Evolutionary conservation across 2,113 vertebrate species (phyloP).

Genomic region (Spea multiplicata): DNA sequence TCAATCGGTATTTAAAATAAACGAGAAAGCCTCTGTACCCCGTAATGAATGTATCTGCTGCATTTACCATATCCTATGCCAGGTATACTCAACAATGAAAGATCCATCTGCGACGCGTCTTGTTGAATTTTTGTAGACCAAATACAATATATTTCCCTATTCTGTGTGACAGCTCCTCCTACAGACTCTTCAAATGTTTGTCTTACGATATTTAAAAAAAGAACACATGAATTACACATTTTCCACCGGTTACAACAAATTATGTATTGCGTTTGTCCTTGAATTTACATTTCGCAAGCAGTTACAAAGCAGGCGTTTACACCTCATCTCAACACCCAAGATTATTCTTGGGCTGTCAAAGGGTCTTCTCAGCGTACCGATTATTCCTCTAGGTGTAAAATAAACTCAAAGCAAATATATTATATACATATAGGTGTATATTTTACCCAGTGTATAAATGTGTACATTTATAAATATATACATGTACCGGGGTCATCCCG

Average conservation of each 20-base stretch:
- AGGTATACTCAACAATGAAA: no score
- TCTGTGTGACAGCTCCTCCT: not conserved
- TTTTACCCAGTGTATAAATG: no score
- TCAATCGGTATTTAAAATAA: no score
- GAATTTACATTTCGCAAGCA: constrained; percentile 12
- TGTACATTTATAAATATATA: no score
- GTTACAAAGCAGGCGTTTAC: not conserved
- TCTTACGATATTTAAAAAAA: constrained; percentile 4
- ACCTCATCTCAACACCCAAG: not conserved
- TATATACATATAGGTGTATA: no score
- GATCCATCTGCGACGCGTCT: no score
- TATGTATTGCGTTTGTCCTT: not conserved
- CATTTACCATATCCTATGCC: no score
- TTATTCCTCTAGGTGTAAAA: not conserved
- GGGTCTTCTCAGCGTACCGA: not conserved
- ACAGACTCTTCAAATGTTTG: not conserved
- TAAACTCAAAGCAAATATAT: not conserved
- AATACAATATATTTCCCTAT: no score
- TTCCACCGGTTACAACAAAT: not conserved
- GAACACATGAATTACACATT: constrained; percentile 1
- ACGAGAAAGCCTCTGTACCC: no score
- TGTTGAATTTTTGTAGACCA: no score
- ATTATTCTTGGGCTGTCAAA: constrained; percentile 6
- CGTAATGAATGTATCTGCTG: no score
- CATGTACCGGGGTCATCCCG: no score